These are phyloP conservation scores for Salpingus planirostris DNA, from an alignment of 2,888 invertebrate genomes.

Conservation along the genomic window DNA sequence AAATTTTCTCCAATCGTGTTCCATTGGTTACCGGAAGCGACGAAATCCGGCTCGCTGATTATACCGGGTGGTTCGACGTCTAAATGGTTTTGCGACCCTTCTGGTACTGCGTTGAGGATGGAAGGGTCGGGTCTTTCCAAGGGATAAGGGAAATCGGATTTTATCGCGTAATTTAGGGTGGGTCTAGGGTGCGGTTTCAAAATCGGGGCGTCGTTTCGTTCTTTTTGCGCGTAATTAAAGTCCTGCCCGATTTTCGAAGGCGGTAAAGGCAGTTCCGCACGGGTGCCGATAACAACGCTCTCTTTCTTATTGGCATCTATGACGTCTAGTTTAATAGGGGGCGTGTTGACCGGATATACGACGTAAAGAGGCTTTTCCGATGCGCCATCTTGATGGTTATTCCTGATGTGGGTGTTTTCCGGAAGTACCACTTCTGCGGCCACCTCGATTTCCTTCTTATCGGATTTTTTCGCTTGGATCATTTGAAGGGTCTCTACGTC, in stretches of 20 bases:
- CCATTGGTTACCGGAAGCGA: conserved; percentile 36
- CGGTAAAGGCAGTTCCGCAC: conserved; percentile 43
- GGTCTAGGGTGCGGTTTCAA: conserved; percentile 39
- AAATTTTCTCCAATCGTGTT: conserved; percentile 36
- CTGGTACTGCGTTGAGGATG: conserved; percentile 31
- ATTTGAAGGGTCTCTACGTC: conserved; percentile 59
- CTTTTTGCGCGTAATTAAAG: conserved; percentile 38
- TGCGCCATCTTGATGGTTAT: conserved; percentile 14
- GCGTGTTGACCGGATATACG: conserved; percentile 52
- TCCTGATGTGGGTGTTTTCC: no score
- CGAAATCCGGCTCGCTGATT: conserved; percentile 36
- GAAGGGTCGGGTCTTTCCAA: conserved; percentile 52
- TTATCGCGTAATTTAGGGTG: conserved; percentile 33
- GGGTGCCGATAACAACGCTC: conserved; percentile 48
- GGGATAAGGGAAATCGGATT: conserved; percentile 56
- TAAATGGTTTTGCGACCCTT: conserved; percentile 26
- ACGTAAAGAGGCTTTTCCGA: conserved; percentile 42
- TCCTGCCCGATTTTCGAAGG: conserved; percentile 34
- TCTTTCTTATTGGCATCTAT: conserved; percentile 41
- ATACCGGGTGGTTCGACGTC: conserved; percentile 19
- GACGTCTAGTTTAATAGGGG: conserved; percentile 44
- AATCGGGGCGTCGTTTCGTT: conserved; percentile 39
- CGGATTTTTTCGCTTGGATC: conserved; percentile 50
- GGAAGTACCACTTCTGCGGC: conserved; percentile 4
- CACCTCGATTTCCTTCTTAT: conserved; percentile 30